Evolutionary conservation across 2,888 invertebrate genomes (phyloP).

Genomic region (Caenorhabditis sp.): DNA sequence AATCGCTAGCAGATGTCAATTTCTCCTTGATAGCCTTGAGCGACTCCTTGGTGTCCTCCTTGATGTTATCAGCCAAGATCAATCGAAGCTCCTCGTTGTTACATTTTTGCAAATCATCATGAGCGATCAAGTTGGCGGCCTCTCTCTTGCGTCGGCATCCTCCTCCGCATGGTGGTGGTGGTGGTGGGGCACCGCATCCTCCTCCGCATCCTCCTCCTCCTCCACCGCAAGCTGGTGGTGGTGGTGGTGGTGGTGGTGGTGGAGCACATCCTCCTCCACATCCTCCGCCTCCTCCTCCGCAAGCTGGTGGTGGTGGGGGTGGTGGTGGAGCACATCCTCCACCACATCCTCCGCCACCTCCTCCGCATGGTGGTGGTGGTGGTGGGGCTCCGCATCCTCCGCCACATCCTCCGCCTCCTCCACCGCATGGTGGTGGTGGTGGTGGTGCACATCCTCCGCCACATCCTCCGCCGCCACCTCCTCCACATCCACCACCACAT

Average conservation of each 20-base stretch:
- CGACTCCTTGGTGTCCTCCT: conserved; percentile 37
- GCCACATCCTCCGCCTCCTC: conserved; percentile 27
- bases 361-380: conserved; percentile 14
- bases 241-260: conserved; percentile 23
- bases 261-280: conserved; percentile 28
- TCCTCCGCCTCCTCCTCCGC: conserved; percentile 31
- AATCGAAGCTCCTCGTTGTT: conserved; percentile 52
- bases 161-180: too few species aligned
- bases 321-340: conserved; percentile 24
- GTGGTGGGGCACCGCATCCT: conserved; percentile 24
- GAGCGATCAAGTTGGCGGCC: conserved; percentile 41
- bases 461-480: conserved; percentile 16
- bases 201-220: too few species aligned
- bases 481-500: conserved; percentile 26
- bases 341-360: conserved; percentile 30
- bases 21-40: conserved; percentile 44
- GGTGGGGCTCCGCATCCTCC: conserved; percentile 29
- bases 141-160: conserved; percentile 49
- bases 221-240: conserved; percentile 17
- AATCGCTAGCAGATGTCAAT: conserved; percentile 33
- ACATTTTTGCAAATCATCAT: conserved; percentile 48
- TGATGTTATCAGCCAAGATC: conserved; percentile 43
- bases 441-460: conserved; percentile 24
- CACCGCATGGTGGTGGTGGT: conserved; percentile 11
- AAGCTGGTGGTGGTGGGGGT: conserved; percentile 16